Percentiles rank a stretch among this genome's conserved stretches.
Evolutionary conservation across 2,888 invertebrate genomes (phyloP).

Genomic region (Eulithis testata): DNA sequence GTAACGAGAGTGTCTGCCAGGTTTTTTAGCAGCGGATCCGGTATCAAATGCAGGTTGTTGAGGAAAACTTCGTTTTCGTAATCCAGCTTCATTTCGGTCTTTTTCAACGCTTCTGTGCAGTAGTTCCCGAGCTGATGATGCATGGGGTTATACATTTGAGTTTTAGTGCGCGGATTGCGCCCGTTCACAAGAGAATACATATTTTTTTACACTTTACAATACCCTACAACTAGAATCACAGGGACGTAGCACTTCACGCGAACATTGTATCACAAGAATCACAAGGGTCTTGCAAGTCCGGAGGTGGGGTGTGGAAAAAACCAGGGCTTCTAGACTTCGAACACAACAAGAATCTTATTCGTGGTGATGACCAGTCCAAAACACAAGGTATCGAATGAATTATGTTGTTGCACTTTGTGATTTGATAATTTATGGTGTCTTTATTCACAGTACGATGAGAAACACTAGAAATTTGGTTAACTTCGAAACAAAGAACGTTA

Average conservation of each 20-base stretch:
- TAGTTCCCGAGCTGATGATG: slow-evolving; percentile 63
- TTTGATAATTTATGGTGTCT: slow-evolving; percentile 51
- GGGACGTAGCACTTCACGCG: slow-evolving; percentile 31
- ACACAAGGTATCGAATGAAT: slow-evolving; percentile 39
- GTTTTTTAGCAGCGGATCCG: slow-evolving; percentile 73
- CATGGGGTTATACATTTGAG: slow-evolving; percentile 54
- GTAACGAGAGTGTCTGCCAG: slow-evolving; percentile 69
- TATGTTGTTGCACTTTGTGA: slow-evolving; percentile 35
- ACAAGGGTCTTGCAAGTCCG: slow-evolving; percentile 54
- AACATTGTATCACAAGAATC: slow-evolving; percentile 37
- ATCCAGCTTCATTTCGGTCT: slow-evolving; percentile 60
- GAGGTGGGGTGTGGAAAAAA: slow-evolving; percentile 64
- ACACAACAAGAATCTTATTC: slow-evolving; percentile 47
- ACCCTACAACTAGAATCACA: slow-evolving; percentile 37
- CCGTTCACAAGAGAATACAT: slow-evolving; percentile 61
- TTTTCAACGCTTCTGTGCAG: slow-evolving; percentile 56
- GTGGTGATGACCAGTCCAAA: slow-evolving; percentile 55
- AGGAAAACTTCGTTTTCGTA: slow-evolving; percentile 61
- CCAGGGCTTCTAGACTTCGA: slow-evolving; percentile 44
- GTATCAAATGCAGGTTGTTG: slow-evolving; percentile 64
- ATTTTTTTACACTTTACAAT: slow-evolving; percentile 50
- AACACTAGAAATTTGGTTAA: slow-evolving; percentile 60
- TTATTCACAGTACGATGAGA: slow-evolving; percentile 43
- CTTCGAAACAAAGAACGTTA: slow-evolving; percentile 62
- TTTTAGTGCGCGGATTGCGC: slow-evolving; percentile 60